Percentiles rank a stretch among this genome's conserved stretches.
phyloP scores from a whole-genome alignment of 2,888 invertebrate species.

The Neoascia interrupta region DNA sequence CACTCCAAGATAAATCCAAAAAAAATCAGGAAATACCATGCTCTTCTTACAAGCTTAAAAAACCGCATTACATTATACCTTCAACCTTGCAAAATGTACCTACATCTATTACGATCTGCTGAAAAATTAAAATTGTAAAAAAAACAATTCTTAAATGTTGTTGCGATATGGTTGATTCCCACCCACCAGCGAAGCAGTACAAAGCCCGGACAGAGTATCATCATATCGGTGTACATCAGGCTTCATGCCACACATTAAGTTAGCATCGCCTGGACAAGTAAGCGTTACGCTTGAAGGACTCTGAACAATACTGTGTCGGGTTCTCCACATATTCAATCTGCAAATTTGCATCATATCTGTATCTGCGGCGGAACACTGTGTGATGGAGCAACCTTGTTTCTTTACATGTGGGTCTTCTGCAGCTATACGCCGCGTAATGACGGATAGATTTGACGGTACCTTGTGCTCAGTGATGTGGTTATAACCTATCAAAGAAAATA shows the following conservation, averaged over 20 bases:
- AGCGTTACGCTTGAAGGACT: slow-evolving; percentile 58
- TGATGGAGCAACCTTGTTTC: slow-evolving; percentile 25
- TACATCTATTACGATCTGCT: too few relatives aligned
- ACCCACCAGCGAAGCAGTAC: background rate
- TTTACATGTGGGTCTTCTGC: slow-evolving; percentile 43
- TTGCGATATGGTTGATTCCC: slow-evolving; percentile 2
- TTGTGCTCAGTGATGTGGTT: slow-evolving; percentile 61
- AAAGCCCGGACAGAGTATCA: too few relatives aligned
- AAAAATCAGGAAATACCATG: slow-evolving; percentile 18
- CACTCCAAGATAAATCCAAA: too few relatives aligned
- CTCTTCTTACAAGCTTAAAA: too few relatives aligned
- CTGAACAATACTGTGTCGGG: slow-evolving; percentile 58
- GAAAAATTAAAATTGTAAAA: too few relatives aligned
- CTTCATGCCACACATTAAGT: slow-evolving; percentile 29
- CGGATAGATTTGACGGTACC: slow-evolving; percentile 63
- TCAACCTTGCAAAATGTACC: slow-evolving; percentile 23
- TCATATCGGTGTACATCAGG: slow-evolving; percentile 32
- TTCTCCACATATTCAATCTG: slow-evolving; percentile 12
- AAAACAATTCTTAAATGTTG: too few relatives aligned
- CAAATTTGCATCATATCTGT: slow-evolving; percentile 58
- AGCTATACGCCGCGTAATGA: slow-evolving; percentile 54
- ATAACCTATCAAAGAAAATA: slow-evolving; percentile 19
- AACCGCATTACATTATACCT: slow-evolving; percentile 1
- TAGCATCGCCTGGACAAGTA: slow-evolving; percentile 63
- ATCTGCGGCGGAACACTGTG: slow-evolving; percentile 27